Conservation (phyloP, 2,888 invertebrate species). For the Hemaris fuciformis region DNA sequence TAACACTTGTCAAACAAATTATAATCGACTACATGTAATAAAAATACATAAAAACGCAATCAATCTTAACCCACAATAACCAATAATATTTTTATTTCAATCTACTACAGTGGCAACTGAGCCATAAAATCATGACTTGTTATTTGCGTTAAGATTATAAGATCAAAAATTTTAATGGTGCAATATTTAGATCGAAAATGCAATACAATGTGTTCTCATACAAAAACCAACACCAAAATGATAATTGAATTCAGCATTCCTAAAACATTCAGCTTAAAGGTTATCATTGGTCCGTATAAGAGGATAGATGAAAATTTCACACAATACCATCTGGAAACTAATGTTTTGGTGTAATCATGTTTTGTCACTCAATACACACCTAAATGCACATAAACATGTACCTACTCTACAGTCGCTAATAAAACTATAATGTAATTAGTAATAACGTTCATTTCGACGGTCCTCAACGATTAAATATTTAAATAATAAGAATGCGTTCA, state of each 20-base stretch:
- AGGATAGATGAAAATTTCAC: not conserved
- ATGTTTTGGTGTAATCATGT: not conserved
- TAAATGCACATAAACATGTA: not conserved
- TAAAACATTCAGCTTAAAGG: constrained; percentile 1
- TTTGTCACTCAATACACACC: not conserved
- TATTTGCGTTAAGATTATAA: not conserved
- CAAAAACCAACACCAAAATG: not conserved
- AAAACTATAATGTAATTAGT: not conserved
- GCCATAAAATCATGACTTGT: not conserved
- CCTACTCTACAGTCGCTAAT: not conserved
- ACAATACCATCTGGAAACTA: not conserved
- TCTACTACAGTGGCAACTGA: not conserved
- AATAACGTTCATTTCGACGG: not conserved
- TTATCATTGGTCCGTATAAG: constrained; percentile 1
- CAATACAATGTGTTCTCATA: not conserved
- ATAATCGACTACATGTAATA: not conserved
- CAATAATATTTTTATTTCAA: not conserved
- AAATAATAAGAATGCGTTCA: not conserved
- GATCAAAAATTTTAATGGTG: not conserved
- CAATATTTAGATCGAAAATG: not conserved
- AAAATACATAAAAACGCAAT: not conserved
- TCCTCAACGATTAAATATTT: not conserved
- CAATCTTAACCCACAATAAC: not conserved
- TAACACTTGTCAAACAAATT: not conserved
- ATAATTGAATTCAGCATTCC: not conserved